These are phyloP conservation scores for Cyprinus carpio DNA, from an alignment of 2,113 vertebrate genomes.

Conservation along the genomic window DNA sequence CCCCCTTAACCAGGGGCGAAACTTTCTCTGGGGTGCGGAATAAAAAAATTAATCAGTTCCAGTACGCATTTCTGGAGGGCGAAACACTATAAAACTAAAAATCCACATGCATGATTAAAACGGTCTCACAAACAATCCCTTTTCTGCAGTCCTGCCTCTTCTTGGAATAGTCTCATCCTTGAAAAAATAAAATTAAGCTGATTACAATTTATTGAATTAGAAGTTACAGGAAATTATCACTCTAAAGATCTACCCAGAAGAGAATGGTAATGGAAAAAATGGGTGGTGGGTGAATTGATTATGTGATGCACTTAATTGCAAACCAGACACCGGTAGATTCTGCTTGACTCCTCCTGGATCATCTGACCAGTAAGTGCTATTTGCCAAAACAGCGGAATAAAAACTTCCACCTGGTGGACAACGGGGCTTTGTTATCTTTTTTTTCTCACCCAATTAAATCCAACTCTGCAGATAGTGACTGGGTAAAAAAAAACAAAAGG, in stretches of 20 bases:
- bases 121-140: slow-evolving; percentile 65
- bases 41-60: slow-evolving; percentile 2
- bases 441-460: not conserved
- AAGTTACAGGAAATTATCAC: not conserved
- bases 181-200: slow-evolving; percentile 23
- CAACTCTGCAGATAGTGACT: not conserved
- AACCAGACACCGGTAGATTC: slow-evolving; percentile 46
- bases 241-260: not conserved
- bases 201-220: not conserved
- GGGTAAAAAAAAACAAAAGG: too few relatives aligned
- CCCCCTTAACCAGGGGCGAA: slow-evolving; percentile 90
- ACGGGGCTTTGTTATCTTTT: not conserved
- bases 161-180: slow-evolving; percentile 77
- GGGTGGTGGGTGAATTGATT: not conserved
- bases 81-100: not conserved
- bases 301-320: slow-evolving; percentile 9
- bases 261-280: slow-evolving; percentile 9
- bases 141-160: slow-evolving; percentile 82
- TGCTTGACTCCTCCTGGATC: slow-evolving; percentile 38
- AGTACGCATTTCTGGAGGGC: not conserved
- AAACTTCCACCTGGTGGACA: not conserved
- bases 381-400: not conserved
- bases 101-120: not conserved
- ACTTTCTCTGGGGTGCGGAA: slow-evolving; percentile 80
- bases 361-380: not conserved